Evolutionary conservation across 2,797 vertebrate genomes (phyloP).

Genomic region (Intellagama lesueurii): DNA sequence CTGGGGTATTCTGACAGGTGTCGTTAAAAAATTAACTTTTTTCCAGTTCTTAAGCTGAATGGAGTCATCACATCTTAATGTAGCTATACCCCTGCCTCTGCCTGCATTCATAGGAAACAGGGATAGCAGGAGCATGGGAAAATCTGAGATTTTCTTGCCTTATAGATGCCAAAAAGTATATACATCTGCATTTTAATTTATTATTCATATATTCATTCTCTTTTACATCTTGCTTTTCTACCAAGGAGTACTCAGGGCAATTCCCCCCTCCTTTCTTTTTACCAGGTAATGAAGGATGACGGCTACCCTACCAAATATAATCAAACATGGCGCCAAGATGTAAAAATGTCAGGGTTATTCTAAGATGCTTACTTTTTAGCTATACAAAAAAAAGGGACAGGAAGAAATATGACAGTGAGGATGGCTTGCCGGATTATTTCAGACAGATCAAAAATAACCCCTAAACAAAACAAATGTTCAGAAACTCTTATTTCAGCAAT

Average conservation of each 20-base stretch:
- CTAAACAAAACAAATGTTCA: not conserved
- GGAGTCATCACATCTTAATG: too few relatives aligned
- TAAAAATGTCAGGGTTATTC: slow-evolving; percentile 14
- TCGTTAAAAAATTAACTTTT: too few relatives aligned
- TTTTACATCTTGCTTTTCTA: slow-evolving; percentile 11
- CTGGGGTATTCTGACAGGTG: not conserved
- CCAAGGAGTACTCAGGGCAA: not conserved
- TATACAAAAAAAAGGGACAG: not conserved
- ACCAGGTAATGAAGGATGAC: slow-evolving; percentile 16
- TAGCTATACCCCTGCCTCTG: not conserved
- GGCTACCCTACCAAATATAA: not conserved
- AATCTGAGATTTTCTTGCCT: not conserved
- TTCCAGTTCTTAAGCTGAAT: too few relatives aligned
- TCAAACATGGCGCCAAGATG: slow-evolving; percentile 1
- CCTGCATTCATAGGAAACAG: not conserved
- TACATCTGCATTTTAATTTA: slow-evolving; percentile 9
- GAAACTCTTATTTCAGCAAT: not conserved
- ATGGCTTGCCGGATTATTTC: not conserved
- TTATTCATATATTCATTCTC: slow-evolving; percentile 25
- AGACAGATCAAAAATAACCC: not conserved
- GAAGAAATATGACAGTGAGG: not conserved
- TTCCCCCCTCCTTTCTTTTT: slow-evolving; percentile 7
- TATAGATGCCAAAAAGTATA: slow-evolving; percentile 1
- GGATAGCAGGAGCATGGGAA: not conserved
- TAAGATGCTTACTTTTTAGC: not conserved